Evolutionary conservation across 2,113 vertebrate species (phyloP).

Genomic region (Orientallactaga bullata): DNA sequence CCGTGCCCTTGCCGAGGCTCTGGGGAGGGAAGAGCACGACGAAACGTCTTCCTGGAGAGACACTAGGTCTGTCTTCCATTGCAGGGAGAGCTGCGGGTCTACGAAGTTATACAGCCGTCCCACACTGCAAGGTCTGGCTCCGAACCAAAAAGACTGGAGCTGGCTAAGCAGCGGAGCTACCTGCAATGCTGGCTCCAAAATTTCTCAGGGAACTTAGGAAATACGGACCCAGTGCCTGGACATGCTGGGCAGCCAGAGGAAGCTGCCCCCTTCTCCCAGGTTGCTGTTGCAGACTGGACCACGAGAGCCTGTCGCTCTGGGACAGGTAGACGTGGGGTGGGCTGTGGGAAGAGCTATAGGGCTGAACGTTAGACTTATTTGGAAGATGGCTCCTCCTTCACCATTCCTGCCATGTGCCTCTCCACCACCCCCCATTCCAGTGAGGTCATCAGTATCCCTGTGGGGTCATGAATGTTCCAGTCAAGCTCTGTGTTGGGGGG

Average conservation of each 20-base stretch:
- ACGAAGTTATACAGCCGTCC: too few relatives aligned
- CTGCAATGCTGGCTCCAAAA: too few relatives aligned
- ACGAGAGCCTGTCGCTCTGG: neutral
- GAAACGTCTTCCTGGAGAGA: neutral
- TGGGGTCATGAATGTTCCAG: too few relatives aligned
- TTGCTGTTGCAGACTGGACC: neutral
- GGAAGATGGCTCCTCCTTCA: accelerated
- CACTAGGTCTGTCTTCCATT: too few relatives aligned
- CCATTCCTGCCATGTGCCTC: neutral
- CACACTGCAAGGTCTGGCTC: too few relatives aligned
- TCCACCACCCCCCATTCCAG: too few relatives aligned
- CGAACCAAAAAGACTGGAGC: too few relatives aligned
- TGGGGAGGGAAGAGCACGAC: neutral
- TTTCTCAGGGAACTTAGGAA: too few relatives aligned
- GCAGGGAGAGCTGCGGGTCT: too few relatives aligned
- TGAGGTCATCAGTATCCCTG: too few relatives aligned
- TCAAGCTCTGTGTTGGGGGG: too few relatives aligned
- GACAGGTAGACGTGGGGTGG: accelerated
- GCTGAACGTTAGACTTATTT: neutral
- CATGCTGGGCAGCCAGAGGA: neutral
- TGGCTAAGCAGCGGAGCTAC: too few relatives aligned
- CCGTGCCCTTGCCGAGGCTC: accelerated
- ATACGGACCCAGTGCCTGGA: neutral
- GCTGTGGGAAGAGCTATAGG: neutral
- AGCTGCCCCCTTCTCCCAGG: neutral